phyloP scores from a whole-genome alignment of 2,888 invertebrate genomes.

The Brenthis ino region DNA sequence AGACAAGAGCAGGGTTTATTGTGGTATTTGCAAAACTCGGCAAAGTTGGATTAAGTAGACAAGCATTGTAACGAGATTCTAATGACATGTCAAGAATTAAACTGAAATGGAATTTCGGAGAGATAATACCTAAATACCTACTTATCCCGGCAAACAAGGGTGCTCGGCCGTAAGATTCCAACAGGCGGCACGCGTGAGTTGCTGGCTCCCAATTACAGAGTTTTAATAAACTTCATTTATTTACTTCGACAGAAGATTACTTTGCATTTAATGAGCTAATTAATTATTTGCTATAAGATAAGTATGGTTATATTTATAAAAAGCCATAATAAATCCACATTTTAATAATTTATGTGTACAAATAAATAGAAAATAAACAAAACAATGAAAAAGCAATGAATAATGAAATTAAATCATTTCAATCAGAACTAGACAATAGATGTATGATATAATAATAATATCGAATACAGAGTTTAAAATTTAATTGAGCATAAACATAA shows the following conservation, averaged over 20 bases:
- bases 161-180: conserved; percentile 15
- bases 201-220: conserved; percentile 19
- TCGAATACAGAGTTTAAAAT: too few species aligned
- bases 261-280: not conserved
- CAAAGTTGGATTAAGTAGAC: conserved; percentile 15
- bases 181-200: conserved; percentile 13
- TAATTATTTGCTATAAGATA: not conserved
- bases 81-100: not conserved
- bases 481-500: too few species aligned
- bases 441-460: too few species aligned
- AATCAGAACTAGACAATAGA: too few species aligned
- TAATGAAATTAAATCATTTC: too few species aligned
- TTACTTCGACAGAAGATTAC: not conserved
- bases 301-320: too few species aligned
- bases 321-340: too few species aligned
- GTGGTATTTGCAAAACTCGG: conserved; percentile 9
- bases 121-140: conserved; percentile 13
- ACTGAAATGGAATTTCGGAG: not conserved
- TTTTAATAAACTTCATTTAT: conserved; percentile 23
- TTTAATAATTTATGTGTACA: too few species aligned
- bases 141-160: conserved; percentile 20
- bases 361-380: too few species aligned
- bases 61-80: conserved; percentile 18
- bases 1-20: not conserved
- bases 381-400: too few species aligned